These are phyloP conservation scores for Sander vitreus DNA, from an alignment of 2,113 vertebrate species.

Conservation along the genomic window DNA sequence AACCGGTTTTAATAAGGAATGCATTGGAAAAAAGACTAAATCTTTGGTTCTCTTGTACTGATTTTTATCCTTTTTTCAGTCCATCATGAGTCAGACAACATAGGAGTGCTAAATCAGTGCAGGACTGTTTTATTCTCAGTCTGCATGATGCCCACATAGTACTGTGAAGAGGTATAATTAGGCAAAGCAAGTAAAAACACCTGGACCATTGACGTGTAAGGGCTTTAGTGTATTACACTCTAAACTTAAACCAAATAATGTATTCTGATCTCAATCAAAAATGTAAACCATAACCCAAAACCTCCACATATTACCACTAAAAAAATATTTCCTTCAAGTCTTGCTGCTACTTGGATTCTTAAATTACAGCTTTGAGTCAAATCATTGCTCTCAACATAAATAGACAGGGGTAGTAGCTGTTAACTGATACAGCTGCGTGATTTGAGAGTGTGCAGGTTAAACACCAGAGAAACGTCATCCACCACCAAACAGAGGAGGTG, in stretches of 20 bases:
- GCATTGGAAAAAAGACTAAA: no score
- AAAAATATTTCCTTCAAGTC: background rate
- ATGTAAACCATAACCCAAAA: background rate
- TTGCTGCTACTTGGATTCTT: background rate
- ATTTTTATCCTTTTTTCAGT: no score
- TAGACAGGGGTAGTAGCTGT: background rate
- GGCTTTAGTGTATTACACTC: background rate
- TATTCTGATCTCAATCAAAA: no score
- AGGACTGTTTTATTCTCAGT: no score
- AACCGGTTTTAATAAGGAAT: no score
- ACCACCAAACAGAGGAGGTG: background rate
- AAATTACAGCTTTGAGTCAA: background rate
- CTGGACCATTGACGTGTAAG: background rate
- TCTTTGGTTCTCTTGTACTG: no score
- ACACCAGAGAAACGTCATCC: slow-evolving; percentile 19
- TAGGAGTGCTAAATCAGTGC: background rate
- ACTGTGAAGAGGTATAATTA: no score
- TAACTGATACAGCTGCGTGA: background rate
- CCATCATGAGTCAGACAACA: no score
- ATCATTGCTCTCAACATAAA: background rate
- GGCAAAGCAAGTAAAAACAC: no score
- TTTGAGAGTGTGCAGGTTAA: slow-evolving; percentile 5
- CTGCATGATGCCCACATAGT: no score
- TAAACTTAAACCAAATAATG: background rate
- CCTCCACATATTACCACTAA: background rate